A percentile compares a stretch with the other conserved stretches of the same genome.
Conservation (phyloP, 35 echinoderm and acorn worm species). For the Stichopus chloronotus region DNA sequence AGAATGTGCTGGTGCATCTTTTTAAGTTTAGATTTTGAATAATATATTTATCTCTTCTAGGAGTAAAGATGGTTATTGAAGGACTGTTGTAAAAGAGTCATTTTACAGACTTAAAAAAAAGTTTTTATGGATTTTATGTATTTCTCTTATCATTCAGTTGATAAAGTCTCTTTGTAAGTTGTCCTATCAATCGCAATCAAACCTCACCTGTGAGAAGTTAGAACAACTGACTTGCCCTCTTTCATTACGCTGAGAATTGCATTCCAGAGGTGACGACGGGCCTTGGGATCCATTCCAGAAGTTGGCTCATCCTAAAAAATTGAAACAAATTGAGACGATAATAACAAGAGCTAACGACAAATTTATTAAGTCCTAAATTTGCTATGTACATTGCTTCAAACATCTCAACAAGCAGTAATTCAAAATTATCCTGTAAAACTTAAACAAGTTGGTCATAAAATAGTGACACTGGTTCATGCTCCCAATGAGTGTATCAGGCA, state of each 20-base stretch:
- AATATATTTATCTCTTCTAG: too few relatives aligned
- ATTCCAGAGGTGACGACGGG: slow-evolving; percentile 93
- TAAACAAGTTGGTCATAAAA: too few relatives aligned
- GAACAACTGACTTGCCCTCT: slow-evolving; percentile 88
- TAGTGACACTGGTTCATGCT: too few relatives aligned
- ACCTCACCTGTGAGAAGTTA: slow-evolving; percentile 94
- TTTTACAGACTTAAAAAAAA: too few relatives aligned
- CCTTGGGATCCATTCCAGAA: slow-evolving; percentile 96
- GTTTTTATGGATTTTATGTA: neutral
- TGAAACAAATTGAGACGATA: neutral
- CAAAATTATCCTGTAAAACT: too few relatives aligned
- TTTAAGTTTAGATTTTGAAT: too few relatives aligned
- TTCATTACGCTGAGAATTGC: slow-evolving; percentile 81
- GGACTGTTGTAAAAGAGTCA: too few relatives aligned
- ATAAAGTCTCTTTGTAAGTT: neutral
- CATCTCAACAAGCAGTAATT: too few relatives aligned
- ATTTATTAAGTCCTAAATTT: neutral
- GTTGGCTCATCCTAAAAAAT: slow-evolving; percentile 95
- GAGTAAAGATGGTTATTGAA: too few relatives aligned
- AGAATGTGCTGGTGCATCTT: too few relatives aligned
- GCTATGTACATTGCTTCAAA: too few relatives aligned
- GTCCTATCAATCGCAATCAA: neutral
- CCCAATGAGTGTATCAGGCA: too few relatives aligned
- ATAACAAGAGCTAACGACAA: neutral
- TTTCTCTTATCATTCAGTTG: neutral